These are phyloP conservation scores for Acleris holmiana DNA, from an alignment of 2,888 invertebrate species.

Conservation along the genomic window DNA sequence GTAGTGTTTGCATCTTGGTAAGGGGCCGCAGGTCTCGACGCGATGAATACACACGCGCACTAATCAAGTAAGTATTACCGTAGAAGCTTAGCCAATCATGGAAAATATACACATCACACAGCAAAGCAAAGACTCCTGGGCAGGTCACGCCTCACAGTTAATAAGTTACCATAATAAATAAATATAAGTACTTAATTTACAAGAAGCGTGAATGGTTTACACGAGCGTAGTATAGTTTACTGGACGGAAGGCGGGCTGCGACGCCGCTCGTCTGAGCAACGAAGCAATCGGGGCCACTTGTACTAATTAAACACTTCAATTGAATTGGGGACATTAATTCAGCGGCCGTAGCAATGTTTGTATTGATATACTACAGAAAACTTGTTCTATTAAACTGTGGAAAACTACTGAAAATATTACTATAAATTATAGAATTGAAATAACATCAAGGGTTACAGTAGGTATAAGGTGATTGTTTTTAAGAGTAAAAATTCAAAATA, in stretches of 20 bases:
- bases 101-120: too few species aligned
- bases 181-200: constrained; percentile 24
- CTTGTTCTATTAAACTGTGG: constrained; percentile 18
- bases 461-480: too few species aligned
- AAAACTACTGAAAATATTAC: constrained; percentile 24
- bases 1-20: too few species aligned
- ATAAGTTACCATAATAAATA: constrained; percentile 16
- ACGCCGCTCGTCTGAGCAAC: constrained; percentile 61
- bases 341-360: constrained; percentile 68
- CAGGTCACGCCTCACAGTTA: neutral
- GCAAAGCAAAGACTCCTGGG: too few species aligned
- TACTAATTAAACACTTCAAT: constrained; percentile 84
- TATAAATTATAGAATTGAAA: too few species aligned
- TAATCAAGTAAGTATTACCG: too few species aligned
- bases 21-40: too few species aligned
- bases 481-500: too few species aligned
- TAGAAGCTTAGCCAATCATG: too few species aligned
- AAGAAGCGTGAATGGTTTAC: constrained; percentile 25
- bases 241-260: constrained; percentile 36
- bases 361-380: constrained; percentile 51
- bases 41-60: too few species aligned
- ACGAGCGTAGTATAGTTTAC: constrained; percentile 16
- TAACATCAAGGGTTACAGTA: too few species aligned
- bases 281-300: constrained; percentile 84
- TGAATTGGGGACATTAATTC: constrained; percentile 84